A percentile compares a stretch with the other conserved stretches of the same genome.
phyloP scores from a whole-genome alignment of 2,113 vertebrate species.

The Neogobius melanostomus region DNA sequence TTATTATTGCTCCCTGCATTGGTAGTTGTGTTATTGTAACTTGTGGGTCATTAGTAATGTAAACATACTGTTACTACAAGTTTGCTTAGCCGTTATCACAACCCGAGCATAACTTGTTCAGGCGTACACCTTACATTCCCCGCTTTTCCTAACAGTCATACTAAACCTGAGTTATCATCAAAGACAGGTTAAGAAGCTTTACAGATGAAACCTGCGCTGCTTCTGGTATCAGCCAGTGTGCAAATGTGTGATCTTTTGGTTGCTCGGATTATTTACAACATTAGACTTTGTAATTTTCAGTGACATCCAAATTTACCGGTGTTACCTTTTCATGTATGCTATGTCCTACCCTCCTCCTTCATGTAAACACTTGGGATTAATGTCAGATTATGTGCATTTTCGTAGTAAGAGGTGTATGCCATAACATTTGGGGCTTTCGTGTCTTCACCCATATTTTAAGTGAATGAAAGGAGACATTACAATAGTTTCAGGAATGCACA shows the following conservation, averaged over 20 bases:
- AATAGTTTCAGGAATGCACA: not conserved
- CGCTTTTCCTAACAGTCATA: not conserved
- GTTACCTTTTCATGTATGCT: constrained; percentile 33
- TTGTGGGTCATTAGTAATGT: not conserved
- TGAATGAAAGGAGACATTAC: not conserved
- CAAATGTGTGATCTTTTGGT: constrained; percentile 41
- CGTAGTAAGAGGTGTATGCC: not conserved
- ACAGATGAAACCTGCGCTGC: constrained; percentile 23
- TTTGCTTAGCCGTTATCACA: not conserved
- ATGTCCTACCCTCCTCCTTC: constrained; percentile 44
- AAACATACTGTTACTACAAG: not conserved
- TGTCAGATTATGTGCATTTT: constrained; percentile 49
- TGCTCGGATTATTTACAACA: constrained; percentile 35
- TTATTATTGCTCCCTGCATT: too few relatives aligned
- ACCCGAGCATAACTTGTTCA: not conserved
- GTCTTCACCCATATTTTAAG: not conserved
- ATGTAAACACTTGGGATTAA: constrained; percentile 63
- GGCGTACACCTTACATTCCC: not conserved
- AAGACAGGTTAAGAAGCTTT: constrained; percentile 42
- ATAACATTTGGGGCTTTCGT: not conserved
- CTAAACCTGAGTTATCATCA: constrained; percentile 2
- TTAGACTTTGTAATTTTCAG: constrained; percentile 21
- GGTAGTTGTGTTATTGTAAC: too few relatives aligned
- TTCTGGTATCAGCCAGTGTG: constrained; percentile 12
- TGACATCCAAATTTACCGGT: constrained; percentile 22